These are phyloP conservation scores for Torymus texanus DNA, from an alignment of 2,888 invertebrate species.

Conservation along the genomic window DNA sequence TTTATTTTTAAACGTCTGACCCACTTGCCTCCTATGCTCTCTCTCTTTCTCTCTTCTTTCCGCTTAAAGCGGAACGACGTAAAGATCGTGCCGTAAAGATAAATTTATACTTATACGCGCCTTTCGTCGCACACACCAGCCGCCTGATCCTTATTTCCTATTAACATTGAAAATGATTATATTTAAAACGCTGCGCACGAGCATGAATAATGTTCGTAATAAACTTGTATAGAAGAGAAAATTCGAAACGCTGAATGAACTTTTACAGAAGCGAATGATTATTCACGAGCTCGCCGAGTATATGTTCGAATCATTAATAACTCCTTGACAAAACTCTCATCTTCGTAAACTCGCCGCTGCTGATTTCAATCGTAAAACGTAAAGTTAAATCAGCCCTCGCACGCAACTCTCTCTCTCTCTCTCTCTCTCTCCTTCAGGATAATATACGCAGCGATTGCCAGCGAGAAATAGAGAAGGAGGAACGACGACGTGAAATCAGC, in stretches of 20 bases:
- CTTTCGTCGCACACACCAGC: background rate
- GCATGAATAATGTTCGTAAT: too few relatives aligned
- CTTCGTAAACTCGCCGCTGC: conserved; percentile 28
- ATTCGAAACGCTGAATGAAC: too few relatives aligned
- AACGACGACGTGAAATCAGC: background rate
- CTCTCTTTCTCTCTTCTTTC: background rate
- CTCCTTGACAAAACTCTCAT: conserved; percentile 33
- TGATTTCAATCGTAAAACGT: conserved; percentile 43
- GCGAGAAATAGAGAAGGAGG: background rate
- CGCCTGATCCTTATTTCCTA: background rate
- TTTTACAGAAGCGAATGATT: too few relatives aligned
- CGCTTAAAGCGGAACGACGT: background rate
- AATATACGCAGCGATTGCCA: background rate
- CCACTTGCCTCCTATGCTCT: background rate
- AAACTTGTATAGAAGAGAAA: too few relatives aligned
- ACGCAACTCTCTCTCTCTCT: background rate
- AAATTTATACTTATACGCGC: background rate
- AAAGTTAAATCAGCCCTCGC: conserved; percentile 43
- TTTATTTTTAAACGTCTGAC: conserved; percentile 8
- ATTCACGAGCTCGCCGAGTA: conserved; percentile 1
- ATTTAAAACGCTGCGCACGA: too few relatives aligned
- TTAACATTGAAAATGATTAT: conserved; percentile 5
- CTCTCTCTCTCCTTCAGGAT: background rate
- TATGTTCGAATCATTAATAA: conserved; percentile 20
- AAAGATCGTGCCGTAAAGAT: background rate